Evolutionary conservation across 2,888 invertebrate species (phyloP), one percentile per base, ranked within the genome.

Genomic region (Zeuzera pyrina): DNA sequence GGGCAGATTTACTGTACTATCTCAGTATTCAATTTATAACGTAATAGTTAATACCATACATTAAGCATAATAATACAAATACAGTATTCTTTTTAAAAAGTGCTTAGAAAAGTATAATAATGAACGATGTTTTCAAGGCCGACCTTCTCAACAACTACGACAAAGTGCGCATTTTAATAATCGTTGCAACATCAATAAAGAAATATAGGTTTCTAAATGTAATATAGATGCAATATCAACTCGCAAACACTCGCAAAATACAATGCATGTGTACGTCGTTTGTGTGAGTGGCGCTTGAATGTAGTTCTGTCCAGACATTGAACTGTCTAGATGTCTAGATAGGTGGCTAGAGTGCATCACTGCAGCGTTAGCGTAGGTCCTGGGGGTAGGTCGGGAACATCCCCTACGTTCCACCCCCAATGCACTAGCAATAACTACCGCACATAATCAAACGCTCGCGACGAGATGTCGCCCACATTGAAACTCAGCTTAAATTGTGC

Each of bases 351-450:
- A 65, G 62, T 78, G 76, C 77, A 76, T 68, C 66, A 64, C 43
- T 76, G 78, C 78, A 76, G 47, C 48, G 74, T 79, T 79, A 66
- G 65, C 57, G 64, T 74, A 78, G 78, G 78, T 78, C 66, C 59
- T 52, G 62, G 60, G 66, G 68, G 72, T 64, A 65, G 66, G 59
- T 53, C 58, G 57, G 61, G 60, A 60, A 49, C 46, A 39, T 43
- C 41, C 44, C 48, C 43, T 31, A n/a, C n/a, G n/a, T n/a, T n/a
- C n/a, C n/a, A 42, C 45, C 35, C 32, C 49, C 49, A 39, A 33
- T 35, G 45, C 47, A 42, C 45, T 42, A 32, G 43, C 51, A 52
- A 56, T 49, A 42, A 41, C 39, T 52, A 57, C 57, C 57, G 51
- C 62, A 57, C 64, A 57, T 64, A 68, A 72, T 74, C 65, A 71